Percentiles rank a stretch among this genome's conserved stretches.
Conservation (phyloP, 2,797 vertebrate species). For the Pangasius mekongensis region DNA sequence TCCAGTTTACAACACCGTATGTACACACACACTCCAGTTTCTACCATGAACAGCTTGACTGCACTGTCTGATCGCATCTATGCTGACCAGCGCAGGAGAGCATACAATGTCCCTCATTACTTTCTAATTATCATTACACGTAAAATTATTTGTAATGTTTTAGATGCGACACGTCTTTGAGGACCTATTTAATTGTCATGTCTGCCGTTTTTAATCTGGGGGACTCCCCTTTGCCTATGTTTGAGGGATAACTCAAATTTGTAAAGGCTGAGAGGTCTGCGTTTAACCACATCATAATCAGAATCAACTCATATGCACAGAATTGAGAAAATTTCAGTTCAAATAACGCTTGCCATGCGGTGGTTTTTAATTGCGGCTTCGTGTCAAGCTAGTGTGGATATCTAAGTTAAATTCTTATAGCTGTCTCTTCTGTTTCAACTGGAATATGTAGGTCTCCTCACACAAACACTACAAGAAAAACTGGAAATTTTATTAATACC, state of each 20-base stretch:
- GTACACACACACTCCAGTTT: not conserved
- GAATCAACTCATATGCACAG: too few relatives aligned
- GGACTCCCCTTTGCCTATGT: too few relatives aligned
- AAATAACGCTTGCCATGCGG: not conserved
- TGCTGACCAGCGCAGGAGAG: too few relatives aligned
- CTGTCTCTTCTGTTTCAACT: not conserved
- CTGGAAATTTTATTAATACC: not conserved
- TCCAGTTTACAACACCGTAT: too few relatives aligned
- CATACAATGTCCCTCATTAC: too few relatives aligned
- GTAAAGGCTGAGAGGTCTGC: too few relatives aligned
- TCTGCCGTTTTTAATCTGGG: too few relatives aligned
- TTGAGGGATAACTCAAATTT: too few relatives aligned
- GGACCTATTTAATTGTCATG: too few relatives aligned
- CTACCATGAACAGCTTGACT: not conserved
- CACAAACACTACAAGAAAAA: not conserved
- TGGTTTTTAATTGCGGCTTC: not conserved
- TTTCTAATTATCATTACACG: too few relatives aligned
- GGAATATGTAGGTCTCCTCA: not conserved
- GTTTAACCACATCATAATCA: not conserved
- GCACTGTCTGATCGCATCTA: not conserved
- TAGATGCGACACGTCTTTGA: too few relatives aligned
- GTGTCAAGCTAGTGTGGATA: not conserved
- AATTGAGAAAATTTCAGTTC: not conserved
- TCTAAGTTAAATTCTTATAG: not conserved
- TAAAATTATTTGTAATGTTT: too few relatives aligned